These are phyloP conservation scores for Myotis vivesi DNA, from an alignment of 2,797 vertebrate species.

Conservation along the genomic window DNA sequence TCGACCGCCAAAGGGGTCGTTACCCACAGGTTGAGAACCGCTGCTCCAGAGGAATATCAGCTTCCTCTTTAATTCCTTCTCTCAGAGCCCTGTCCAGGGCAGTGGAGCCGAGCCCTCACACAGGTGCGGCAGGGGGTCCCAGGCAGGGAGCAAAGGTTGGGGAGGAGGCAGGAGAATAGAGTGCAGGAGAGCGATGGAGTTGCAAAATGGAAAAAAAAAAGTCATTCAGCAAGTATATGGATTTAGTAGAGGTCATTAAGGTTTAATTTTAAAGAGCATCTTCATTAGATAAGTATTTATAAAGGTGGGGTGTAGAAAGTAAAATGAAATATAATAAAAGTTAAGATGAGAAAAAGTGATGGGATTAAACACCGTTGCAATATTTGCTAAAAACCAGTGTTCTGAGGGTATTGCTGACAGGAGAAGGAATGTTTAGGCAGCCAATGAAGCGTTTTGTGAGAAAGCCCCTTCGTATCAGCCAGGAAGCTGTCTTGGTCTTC, in stretches of 20 bases:
- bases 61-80: neutral
- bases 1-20: no score
- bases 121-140: neutral
- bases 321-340: neutral
- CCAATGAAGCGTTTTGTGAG: neutral
- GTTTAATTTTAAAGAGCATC: neutral
- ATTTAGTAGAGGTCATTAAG: neutral
- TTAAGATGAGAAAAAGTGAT: neutral
- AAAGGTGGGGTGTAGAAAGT: neutral
- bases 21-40: no score
- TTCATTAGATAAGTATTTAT: neutral
- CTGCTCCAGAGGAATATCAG: neutral
- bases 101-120: neutral
- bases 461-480: neutral
- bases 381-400: neutral
- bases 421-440: neutral
- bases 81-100: neutral
- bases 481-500: neutral
- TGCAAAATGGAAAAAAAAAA: neutral
- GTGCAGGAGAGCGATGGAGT: neutral
- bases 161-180: neutral
- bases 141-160: neutral
- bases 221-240: neutral
- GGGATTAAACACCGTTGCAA: neutral
- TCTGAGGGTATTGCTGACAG: neutral